Evolutionary conservation across 2,797 vertebrate species (phyloP).

Genomic region (Tangara arthus): DNA sequence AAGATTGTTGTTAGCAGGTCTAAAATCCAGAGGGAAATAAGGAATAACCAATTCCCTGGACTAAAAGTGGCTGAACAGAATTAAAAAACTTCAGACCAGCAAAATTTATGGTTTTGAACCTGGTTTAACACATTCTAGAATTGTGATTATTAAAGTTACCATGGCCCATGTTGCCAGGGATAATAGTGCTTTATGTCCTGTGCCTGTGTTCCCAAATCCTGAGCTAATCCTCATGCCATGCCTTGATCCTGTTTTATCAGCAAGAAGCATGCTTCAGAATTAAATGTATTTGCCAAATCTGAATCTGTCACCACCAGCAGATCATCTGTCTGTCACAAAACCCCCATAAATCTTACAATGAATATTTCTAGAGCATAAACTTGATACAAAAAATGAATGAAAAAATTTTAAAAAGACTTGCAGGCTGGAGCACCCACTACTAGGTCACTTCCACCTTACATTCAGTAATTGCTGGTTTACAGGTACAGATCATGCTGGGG

Average conservation of each 20-base stretch:
- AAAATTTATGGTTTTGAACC: neutral
- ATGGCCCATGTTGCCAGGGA: neutral
- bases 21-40: neutral
- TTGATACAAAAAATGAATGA: neutral
- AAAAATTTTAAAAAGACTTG: neutral
- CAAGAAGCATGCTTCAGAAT: neutral
- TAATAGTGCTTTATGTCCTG: neutral
- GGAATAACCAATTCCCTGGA: neutral
- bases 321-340: neutral
- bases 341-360: neutral
- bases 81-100: neutral
- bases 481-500: neutral
- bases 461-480: neutral
- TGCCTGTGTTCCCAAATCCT: neutral
- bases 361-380: neutral
- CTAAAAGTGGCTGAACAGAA: neutral
- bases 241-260: neutral
- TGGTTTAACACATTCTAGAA: neutral
- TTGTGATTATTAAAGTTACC: neutral
- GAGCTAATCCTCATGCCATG: neutral
- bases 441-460: neutral
- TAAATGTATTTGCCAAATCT: neutral
- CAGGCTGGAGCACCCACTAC: neutral
- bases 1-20: neutral
- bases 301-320: neutral